These are phyloP conservation scores for Camponotus pennsylvanicus DNA, from an alignment of 1,140 invertebrate genomes.

Conservation along the genomic window DNA sequence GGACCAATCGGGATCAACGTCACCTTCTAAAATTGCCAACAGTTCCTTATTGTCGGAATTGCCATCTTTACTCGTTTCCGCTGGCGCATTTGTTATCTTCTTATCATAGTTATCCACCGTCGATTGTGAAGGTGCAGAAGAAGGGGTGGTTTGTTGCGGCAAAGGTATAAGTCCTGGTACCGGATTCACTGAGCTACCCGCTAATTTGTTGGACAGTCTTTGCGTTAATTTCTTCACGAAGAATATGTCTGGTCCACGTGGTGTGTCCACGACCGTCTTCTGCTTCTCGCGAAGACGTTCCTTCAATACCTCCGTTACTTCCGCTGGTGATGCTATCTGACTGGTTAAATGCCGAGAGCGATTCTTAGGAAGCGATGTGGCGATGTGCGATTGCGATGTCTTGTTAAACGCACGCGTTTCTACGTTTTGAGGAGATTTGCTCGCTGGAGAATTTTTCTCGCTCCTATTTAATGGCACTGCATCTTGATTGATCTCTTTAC, in stretches of 20 bases:
- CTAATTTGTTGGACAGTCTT: constrained; percentile 83
- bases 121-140: neutral
- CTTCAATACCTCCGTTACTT: constrained; percentile 83
- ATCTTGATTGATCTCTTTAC: constrained; percentile 4
- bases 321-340: constrained; percentile 82
- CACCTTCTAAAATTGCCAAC: constrained; percentile 85
- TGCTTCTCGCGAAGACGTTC: constrained; percentile 83
- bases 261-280: constrained; percentile 77
- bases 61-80: constrained; percentile 42
- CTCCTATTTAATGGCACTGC: neutral
- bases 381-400: constrained; percentile 2
- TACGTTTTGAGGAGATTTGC: constrained; percentile 1
- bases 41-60: constrained; percentile 84
- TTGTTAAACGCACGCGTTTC: constrained; percentile 29
- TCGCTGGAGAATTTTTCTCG: neutral
- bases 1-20: constrained; percentile 85
- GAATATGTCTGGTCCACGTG: constrained; percentile 83
- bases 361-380: constrained; percentile 32
- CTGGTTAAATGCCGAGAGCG: constrained; percentile 79
- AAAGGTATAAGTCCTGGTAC: constrained; percentile 75
- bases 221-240: constrained; percentile 86
- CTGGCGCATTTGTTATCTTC: constrained; percentile 31
- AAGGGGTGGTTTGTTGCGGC: constrained; percentile 36
- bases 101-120: constrained; percentile 30
- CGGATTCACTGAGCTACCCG: constrained; percentile 69